Conservation (phyloP, 2,888 invertebrate species). For the Parthenolecanium corni region DNA sequence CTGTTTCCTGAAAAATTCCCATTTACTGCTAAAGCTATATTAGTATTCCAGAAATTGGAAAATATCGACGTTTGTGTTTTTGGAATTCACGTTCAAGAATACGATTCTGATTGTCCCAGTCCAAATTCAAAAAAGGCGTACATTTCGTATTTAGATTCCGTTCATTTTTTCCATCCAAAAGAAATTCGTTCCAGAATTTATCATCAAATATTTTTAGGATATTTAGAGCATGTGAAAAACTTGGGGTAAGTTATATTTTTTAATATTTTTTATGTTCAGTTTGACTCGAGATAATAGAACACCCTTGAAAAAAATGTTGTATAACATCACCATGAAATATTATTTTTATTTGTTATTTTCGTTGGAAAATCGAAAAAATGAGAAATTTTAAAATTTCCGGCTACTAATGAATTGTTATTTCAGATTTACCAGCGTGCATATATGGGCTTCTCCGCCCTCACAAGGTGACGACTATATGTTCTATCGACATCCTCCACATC, state of each 20-base stretch:
- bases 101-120: not conserved
- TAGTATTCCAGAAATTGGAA: not conserved
- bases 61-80: not conserved
- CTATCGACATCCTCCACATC: not conserved
- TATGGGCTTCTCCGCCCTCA: not conserved
- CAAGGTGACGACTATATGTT: not conserved
- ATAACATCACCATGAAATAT: too few relatives aligned
- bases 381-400: not conserved
- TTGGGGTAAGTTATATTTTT: not conserved
- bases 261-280: not conserved
- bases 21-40: not conserved
- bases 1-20: not conserved
- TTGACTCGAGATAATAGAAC: too few relatives aligned
- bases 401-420: not conserved
- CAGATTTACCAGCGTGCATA: not conserved
- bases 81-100: constrained; percentile 2
- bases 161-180: not conserved
- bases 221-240: not conserved
- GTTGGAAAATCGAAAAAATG: too few relatives aligned
- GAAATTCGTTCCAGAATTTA: not conserved
- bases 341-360: too few relatives aligned
- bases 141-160: constrained; percentile 3
- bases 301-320: too few relatives aligned
- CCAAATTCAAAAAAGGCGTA: not conserved
- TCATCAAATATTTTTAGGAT: not conserved